phyloP scores from a whole-genome alignment of 2,888 invertebrate species.

The Eucera pruinosa region DNA sequence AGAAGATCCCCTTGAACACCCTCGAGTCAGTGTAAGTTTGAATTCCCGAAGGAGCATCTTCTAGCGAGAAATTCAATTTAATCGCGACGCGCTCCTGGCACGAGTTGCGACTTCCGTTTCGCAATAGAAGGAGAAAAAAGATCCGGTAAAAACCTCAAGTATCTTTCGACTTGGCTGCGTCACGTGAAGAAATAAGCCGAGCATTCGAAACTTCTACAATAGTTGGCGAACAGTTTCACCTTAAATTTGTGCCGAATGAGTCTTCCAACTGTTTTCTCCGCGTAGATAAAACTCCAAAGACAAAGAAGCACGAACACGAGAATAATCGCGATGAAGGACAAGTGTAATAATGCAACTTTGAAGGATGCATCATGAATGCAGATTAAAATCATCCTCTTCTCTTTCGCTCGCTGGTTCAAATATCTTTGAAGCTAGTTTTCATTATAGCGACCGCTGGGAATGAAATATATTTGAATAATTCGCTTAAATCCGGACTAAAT shows the following conservation, averaged over 20 bases:
- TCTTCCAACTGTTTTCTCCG: too few relatives aligned
- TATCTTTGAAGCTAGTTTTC: constrained; percentile 4
- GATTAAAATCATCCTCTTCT: not conserved
- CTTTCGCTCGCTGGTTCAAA: not conserved
- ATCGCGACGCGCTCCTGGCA: constrained; percentile 25
- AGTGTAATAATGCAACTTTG: not conserved
- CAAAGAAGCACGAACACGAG: not conserved
- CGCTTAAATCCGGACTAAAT: too few relatives aligned
- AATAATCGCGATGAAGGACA: not conserved
- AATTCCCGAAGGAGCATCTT: constrained; percentile 18
- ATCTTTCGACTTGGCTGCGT: not conserved
- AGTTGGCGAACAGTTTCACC: too few relatives aligned
- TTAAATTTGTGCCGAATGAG: too few relatives aligned
- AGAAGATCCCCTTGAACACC: not conserved
- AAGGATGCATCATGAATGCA: not conserved
- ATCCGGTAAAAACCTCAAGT: not conserved
- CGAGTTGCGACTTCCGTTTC: not conserved
- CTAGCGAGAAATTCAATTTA: constrained; percentile 45
- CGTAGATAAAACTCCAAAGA: not conserved
- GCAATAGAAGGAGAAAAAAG: not conserved
- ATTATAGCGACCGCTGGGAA: not conserved
- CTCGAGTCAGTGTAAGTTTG: not conserved
- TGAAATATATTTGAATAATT: too few relatives aligned
- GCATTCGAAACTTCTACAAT: not conserved
- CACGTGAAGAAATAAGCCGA: not conserved